phyloP scores from a whole-genome alignment of 2,113 vertebrate species.

The Anolis carolinensis region DNA sequence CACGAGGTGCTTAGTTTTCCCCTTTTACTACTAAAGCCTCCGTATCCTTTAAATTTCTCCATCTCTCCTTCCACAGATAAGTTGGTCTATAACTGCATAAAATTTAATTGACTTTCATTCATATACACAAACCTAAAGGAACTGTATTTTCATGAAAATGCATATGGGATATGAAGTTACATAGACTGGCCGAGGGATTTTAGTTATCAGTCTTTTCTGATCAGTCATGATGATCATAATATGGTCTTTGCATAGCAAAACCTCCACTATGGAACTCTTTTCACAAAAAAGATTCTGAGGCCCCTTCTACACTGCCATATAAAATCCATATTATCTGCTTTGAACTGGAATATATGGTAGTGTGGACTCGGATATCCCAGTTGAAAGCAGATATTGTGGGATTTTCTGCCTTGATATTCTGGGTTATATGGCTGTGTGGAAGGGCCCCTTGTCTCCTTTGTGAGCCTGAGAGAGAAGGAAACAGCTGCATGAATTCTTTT shows the following conservation, averaged over 20 bases:
- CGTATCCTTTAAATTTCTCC: background rate
- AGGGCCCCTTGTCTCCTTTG: no score
- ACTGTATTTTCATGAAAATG: background rate
- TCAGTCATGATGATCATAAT: background rate
- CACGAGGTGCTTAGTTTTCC: background rate
- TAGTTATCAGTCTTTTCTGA: background rate
- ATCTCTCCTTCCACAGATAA: background rate
- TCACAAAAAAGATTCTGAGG: background rate
- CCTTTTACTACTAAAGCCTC: background rate
- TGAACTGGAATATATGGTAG: no score
- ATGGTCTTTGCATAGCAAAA: background rate
- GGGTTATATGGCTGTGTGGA: no score
- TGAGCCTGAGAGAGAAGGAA: no score
- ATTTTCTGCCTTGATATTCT: no score
- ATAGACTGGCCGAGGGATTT: background rate
- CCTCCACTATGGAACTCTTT: background rate
- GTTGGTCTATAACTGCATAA: no score
- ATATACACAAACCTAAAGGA: background rate
- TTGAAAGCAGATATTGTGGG: background rate
- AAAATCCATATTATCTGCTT: no score
- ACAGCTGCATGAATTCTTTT: no score
- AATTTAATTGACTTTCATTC: background rate
- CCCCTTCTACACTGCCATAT: no score
- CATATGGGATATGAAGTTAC: background rate
- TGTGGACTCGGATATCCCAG: no score